A percentile compares a stretch with the other conserved stretches of the same genome.
These are phyloP conservation scores for Tenthredo livida DNA, from an alignment of 2,888 invertebrate species.

Conservation along the genomic window DNA sequence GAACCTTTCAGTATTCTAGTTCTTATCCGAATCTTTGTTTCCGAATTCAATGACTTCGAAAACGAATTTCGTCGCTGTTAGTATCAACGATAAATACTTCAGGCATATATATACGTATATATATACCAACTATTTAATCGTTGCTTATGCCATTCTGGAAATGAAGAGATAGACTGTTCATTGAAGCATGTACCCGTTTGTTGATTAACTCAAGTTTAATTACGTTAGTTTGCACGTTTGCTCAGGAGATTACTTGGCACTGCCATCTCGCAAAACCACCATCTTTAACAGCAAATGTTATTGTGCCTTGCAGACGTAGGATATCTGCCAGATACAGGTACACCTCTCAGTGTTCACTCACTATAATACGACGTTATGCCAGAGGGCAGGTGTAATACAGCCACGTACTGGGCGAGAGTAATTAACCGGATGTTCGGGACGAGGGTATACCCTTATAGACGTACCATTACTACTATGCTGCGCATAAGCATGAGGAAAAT, in stretches of 20 bases:
- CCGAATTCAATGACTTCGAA: not conserved
- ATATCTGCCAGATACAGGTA: not conserved
- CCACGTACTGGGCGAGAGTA: not conserved
- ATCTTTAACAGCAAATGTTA: slow-evolving; percentile 21
- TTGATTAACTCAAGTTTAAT: slow-evolving; percentile 24
- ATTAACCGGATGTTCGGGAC: not conserved
- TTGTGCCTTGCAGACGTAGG: not conserved
- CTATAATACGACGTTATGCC: not conserved
- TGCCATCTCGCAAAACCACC: not conserved
- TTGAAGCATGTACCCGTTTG: not conserved
- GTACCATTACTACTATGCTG: not conserved
- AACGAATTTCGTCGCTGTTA: not conserved
- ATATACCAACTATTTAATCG: not conserved
- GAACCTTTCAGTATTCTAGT: not conserved
- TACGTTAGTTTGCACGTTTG: slow-evolving; percentile 20
- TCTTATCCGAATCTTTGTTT: not conserved
- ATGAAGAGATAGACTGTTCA: slow-evolving; percentile 2
- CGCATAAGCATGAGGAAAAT: not conserved
- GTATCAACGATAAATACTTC: not conserved
- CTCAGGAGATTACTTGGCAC: not conserved
- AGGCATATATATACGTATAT: no score
- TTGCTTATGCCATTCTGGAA: not conserved
- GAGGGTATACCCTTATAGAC: not conserved
- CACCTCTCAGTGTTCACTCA: slow-evolving; percentile 3
- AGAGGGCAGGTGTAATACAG: not conserved